A percentile compares a stretch with the other conserved stretches of the same genome.
Conservation (phyloP, 2,888 invertebrate genomes). For the Lathronympha strigana region DNA sequence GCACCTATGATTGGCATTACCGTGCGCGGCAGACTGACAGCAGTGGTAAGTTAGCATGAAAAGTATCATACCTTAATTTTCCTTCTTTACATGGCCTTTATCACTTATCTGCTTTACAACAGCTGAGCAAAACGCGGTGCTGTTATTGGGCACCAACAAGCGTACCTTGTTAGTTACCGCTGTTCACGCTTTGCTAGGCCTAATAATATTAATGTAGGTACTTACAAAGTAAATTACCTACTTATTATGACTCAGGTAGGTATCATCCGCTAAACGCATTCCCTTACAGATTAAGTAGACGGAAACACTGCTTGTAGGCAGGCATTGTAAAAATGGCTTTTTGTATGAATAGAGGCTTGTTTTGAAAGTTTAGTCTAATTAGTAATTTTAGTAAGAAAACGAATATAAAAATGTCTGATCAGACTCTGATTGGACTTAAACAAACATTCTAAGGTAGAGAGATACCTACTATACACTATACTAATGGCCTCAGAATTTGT, state of each 20-base stretch:
- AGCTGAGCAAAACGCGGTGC: neutral
- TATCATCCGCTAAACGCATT: neutral
- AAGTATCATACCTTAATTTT: neutral
- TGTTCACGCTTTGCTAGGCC: neutral
- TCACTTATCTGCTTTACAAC: neutral
- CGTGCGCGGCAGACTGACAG: slow-evolving; percentile 94
- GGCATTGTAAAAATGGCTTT: too few relatives aligned
- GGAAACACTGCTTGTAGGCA: neutral
- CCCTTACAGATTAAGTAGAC: neutral
- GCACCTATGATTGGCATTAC: slow-evolving; percentile 97
- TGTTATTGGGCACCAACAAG: neutral
- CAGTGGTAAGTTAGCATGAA: slow-evolving; percentile 89
- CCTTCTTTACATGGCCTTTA: neutral
- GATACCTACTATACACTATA: too few relatives aligned
- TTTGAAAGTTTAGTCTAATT: neutral
- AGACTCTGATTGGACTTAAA: slow-evolving; percentile 31
- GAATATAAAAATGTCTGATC: slow-evolving; percentile 11
- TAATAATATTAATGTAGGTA: neutral
- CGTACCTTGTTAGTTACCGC: slow-evolving; percentile 2
- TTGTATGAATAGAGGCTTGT: too few relatives aligned
- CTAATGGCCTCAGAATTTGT: too few relatives aligned
- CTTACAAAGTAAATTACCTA: neutral
- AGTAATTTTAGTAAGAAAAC: neutral
- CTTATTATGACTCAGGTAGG: neutral
- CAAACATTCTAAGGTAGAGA: neutral